Conservation (phyloP, 2,888 invertebrate species). For the Camponotus fellah region DNA sequence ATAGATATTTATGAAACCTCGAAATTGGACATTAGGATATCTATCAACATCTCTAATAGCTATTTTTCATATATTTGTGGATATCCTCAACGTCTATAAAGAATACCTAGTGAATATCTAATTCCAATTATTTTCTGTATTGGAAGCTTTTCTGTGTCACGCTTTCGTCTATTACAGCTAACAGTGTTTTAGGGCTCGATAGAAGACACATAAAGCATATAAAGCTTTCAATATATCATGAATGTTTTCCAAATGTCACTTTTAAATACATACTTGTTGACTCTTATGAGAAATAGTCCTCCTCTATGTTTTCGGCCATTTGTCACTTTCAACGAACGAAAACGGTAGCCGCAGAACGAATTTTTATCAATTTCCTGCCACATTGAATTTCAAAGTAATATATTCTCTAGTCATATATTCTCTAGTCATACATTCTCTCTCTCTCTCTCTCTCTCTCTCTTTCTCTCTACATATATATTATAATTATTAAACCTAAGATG, state of each 20-base stretch:
- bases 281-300: conserved; percentile 21
- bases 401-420: too few species aligned
- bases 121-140: too few species aligned
- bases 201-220: conserved; percentile 43
- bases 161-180: conserved; percentile 34
- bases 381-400: background rate
- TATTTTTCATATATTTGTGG: too few species aligned
- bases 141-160: background rate
- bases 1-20: too few species aligned
- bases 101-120: too few species aligned
- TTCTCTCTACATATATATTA: background rate
- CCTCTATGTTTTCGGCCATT: conserved; percentile 38
- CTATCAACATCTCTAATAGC: too few species aligned
- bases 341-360: conserved; percentile 17
- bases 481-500: background rate
- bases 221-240: conserved; percentile 47
- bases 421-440: background rate
- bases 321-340: conserved; percentile 28
- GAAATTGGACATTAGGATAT: too few species aligned
- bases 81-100: too few species aligned
- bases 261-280: conserved; percentile 32
- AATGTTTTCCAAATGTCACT: conserved; percentile 26
- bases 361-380: conserved; percentile 23
- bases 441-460: too few species aligned
- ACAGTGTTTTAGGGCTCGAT: conserved; percentile 34